These are phyloP conservation scores for Aurelia coerulea DNA, from an alignment of 30 jellyfish, hydroid and myxozoan genomes.

Conservation along the genomic window DNA sequence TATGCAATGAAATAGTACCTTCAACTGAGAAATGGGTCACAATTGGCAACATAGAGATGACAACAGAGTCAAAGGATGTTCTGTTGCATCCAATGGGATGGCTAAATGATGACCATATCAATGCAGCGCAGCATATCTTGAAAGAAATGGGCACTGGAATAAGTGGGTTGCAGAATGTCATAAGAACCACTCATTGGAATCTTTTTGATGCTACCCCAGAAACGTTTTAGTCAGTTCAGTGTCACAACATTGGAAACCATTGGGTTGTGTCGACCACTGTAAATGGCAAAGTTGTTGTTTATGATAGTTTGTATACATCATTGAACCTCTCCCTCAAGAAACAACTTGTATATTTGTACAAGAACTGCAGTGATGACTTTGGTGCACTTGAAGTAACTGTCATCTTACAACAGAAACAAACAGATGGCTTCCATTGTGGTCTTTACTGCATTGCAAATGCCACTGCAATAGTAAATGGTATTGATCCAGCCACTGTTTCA, in stretches of 20 bases:
- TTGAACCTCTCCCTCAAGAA: not conserved
- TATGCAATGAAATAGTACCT: too few relatives aligned
- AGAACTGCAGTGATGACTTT: slow-evolving; percentile 6
- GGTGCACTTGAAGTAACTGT: not conserved
- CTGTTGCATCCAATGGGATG: slow-evolving; percentile 20
- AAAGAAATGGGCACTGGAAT: slow-evolving; percentile 1
- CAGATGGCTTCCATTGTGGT: not conserved
- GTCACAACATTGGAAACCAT: slow-evolving; percentile 42
- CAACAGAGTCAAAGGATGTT: not conserved
- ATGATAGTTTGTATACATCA: slow-evolving; percentile 2
- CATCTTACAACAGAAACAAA: slow-evolving; percentile 1
- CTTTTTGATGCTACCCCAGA: not conserved
- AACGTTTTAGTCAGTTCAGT: slow-evolving; percentile 1
- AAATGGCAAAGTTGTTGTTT: slow-evolving; percentile 2
- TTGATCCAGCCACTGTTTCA: too few relatives aligned
- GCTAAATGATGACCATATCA: slow-evolving; percentile 11
- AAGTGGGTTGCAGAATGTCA: not conserved
- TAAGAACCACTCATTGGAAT: not conserved
- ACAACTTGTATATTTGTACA: slow-evolving; percentile 12
- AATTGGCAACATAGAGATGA: slow-evolving; percentile 16
- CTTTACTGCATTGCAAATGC: slow-evolving; percentile 17
- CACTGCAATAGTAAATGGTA: too few relatives aligned
- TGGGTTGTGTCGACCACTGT: slow-evolving; percentile 17
- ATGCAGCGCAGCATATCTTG: slow-evolving; percentile 25
- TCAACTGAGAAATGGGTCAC: not conserved